These are phyloP conservation scores for Argya squamiceps DNA, from an alignment of 2,797 vertebrate genomes.

Conservation along the genomic window DNA sequence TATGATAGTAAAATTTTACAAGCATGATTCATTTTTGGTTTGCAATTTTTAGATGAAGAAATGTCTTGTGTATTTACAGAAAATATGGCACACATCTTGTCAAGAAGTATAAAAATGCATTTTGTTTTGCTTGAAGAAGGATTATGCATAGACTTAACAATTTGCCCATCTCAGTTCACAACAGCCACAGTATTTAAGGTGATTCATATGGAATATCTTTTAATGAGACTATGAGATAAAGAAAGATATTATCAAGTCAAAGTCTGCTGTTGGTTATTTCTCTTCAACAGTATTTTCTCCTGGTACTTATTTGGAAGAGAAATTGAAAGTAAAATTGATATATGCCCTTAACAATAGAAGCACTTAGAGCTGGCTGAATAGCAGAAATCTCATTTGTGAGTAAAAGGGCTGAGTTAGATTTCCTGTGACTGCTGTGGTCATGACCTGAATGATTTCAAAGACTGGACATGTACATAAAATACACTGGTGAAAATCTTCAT, in stretches of 20 bases:
- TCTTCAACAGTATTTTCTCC: constrained; percentile 1
- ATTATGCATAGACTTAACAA: background rate
- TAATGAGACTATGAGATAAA: constrained; percentile 13
- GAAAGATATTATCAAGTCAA: background rate
- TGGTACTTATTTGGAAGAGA: background rate
- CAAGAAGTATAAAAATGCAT: background rate
- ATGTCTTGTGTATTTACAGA: constrained; percentile 34
- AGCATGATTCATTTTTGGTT: constrained; percentile 38
- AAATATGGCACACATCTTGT: constrained; percentile 16
- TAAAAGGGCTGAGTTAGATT: constrained; percentile 20
- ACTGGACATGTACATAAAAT: background rate
- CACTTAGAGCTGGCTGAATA: background rate
- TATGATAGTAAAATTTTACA: constrained; percentile 39
- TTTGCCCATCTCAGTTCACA: background rate
- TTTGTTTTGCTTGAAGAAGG: background rate
- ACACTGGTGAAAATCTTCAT: too few species aligned
- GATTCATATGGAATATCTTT: background rate
- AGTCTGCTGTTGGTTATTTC: background rate
- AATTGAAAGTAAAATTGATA: constrained; percentile 39
- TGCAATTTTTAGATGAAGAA: constrained; percentile 38
- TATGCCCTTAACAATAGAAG: background rate
- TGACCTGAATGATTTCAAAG: background rate
- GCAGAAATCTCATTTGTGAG: constrained; percentile 13
- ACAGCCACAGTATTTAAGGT: background rate
- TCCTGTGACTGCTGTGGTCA: background rate